Base-by-base conservation (phyloP, 2,888 invertebrate genomes). In the Seira musarum region DNA sequence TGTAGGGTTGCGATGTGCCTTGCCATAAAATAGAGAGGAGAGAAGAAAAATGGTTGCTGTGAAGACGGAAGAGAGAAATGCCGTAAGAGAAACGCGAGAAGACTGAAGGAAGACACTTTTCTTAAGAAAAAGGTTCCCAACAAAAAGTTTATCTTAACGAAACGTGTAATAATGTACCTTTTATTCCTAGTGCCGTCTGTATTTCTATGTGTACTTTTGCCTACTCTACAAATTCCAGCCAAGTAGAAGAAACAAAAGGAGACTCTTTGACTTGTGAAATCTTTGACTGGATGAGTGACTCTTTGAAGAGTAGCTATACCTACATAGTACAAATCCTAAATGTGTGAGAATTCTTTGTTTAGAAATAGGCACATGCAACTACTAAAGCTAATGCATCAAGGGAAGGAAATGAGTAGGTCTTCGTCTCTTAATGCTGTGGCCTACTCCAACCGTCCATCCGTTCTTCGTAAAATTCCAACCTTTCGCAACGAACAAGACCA, bases 281-380 rank as follows among this genome's bases (percentile, higher is more conserved):
- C 73, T 73, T 63, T 80, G 73, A 80, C 74, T 80, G 73, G 80
- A 74, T 80, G 80, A 79, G 67, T 73, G 79, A 79, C 79, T 79
- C 46, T 6, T 53, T 40, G 57, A 75, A 75, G 25, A 61, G 40
- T 30, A 67, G 35, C n/a, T n/a, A n/a, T n/a, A n/a, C n/a, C n/a
- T n/a, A n/a, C n/a, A n/a, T n/a, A 30, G 68, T 53, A 57, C 25
- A 60, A 60, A n/a, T n/a, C n/a, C n/a, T 30, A 30, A 30, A 21
- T 57, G 69, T 69, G 69, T 35, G 57, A 68, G 53, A 53, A 53
- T 53, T 53, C 53, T 53, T 53, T 53, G 53, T 53, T 53, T 53
- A n/a, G 53, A 53, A 17, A n/a, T 53, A 13, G 30, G 53, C 53
- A 53, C 53, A 53, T 17, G 30, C 8, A 30, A 8, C 30, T 30